Evolutionary conservation across 1,140 invertebrate genomes (phyloP).

Genomic region (Matsumurasca onukii): DNA sequence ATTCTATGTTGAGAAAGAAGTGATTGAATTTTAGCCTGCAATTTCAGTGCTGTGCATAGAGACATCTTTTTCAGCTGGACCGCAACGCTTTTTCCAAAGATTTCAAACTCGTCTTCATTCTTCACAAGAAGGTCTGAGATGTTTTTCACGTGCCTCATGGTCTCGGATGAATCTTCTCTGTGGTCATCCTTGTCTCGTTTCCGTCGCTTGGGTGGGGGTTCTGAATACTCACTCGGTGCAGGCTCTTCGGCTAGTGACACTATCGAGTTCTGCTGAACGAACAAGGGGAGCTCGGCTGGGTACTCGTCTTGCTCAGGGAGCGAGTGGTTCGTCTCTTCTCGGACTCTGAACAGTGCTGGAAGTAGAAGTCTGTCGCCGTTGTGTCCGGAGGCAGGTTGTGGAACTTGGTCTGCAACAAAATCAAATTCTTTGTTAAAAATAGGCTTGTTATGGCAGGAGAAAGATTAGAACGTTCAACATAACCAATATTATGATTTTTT

Average conservation of each 20-base stretch:
- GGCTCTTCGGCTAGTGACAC: background rate
- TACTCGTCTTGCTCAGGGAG: conserved; percentile 14
- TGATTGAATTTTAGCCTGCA: conserved; percentile 36
- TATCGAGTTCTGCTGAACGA: conserved; percentile 13
- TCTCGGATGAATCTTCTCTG: background rate
- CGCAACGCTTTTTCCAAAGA: conserved; percentile 38
- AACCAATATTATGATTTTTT: too few species aligned
- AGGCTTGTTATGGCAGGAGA: too few species aligned
- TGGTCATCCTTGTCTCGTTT: background rate
- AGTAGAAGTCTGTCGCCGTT: conserved; percentile 1
- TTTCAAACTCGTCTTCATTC: conserved; percentile 35
- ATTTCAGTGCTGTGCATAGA: conserved; percentile 31
- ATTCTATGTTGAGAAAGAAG: conserved; percentile 36
- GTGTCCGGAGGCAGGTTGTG: conserved; percentile 9
- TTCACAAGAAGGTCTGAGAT: background rate
- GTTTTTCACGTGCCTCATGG: conserved; percentile 17
- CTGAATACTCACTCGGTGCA: background rate
- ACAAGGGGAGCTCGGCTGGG: conserved; percentile 12
- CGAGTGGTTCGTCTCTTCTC: conserved; percentile 16
- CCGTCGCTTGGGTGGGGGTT: background rate
- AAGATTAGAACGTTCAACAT: too few species aligned
- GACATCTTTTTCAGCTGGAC: conserved; percentile 38
- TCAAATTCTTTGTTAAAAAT: background rate
- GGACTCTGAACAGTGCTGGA: conserved; percentile 17
- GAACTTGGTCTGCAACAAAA: conserved; percentile 3